Conservation (phyloP, 2,113 vertebrate genomes). For the Capricornis sumatraensis region DNA sequence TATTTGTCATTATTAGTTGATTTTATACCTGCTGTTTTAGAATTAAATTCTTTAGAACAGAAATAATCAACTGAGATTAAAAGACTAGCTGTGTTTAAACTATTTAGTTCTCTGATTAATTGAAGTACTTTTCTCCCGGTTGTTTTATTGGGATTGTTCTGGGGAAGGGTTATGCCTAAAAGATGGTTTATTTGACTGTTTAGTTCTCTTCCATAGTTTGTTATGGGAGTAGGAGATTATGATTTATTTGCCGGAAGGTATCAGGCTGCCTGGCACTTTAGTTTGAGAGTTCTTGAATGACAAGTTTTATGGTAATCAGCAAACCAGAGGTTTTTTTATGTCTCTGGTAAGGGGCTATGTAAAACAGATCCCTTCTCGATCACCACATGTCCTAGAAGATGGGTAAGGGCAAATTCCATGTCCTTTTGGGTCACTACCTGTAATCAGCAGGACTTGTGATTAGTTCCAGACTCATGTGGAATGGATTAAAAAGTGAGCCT, state of each 20-base stretch:
- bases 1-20: conserved; percentile 6
- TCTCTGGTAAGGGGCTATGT: not conserved
- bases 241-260: not conserved
- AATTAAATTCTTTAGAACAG: conserved; percentile 11
- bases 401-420: not conserved
- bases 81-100: not conserved
- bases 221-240: not conserved
- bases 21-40: not conserved
- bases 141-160: conserved; percentile 22
- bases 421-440: not conserved
- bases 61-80: conserved; percentile 25
- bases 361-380: not conserved
- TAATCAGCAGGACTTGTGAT: not conserved
- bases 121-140: not conserved
- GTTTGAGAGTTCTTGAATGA: not conserved
- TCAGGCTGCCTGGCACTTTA: not conserved
- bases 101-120: not conserved
- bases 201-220: not conserved
- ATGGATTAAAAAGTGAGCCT: not conserved
- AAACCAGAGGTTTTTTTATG: not conserved
- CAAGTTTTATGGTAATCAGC: not conserved
- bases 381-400: not conserved
- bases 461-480: not conserved
- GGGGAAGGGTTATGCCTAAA: not conserved
- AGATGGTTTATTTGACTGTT: not conserved